phyloP scores from a whole-genome alignment of 2,888 invertebrate species.

The Tanypteryx hageni region DNA sequence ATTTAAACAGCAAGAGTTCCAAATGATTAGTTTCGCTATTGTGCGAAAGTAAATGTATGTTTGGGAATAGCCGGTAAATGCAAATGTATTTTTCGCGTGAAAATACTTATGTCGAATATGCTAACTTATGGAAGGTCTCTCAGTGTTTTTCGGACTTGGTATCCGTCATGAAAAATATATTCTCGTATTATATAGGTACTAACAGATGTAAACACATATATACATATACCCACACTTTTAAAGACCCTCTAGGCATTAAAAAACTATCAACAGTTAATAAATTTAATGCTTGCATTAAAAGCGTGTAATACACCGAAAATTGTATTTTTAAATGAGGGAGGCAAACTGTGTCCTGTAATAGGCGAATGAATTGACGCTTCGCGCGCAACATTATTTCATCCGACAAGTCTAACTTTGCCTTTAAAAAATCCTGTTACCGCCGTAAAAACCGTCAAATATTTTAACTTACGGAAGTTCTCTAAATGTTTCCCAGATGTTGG shows the following conservation, averaged over 20 bases:
- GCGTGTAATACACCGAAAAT: too few relatives aligned
- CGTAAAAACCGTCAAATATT: not conserved
- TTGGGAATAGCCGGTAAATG: not conserved
- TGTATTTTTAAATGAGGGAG: not conserved
- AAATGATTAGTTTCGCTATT: not conserved
- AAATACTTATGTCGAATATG: too few relatives aligned
- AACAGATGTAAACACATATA: too few relatives aligned
- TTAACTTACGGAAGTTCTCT: not conserved
- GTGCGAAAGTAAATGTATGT: not conserved
- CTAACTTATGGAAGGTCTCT: too few relatives aligned
- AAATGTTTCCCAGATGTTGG: slow-evolving; percentile 7
- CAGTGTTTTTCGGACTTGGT: too few relatives aligned
- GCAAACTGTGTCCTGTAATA: not conserved
- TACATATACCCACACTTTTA: too few relatives aligned
- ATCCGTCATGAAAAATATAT: too few relatives aligned
- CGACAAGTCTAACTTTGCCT: not conserved
- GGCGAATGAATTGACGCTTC: not conserved
- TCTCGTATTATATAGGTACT: too few relatives aligned
- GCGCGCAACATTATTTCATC: not conserved
- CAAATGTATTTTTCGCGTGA: too few relatives aligned
- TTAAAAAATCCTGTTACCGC: not conserved
- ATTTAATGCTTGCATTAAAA: too few relatives aligned
- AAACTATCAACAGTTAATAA: too few relatives aligned
- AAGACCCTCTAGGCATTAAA: too few relatives aligned
- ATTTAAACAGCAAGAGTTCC: not conserved